A percentile compares a stretch with the other conserved stretches of the same genome.
phyloP scores from a whole-genome alignment of 2,888 invertebrate genomes.

The Dastarcus helophoroides region DNA sequence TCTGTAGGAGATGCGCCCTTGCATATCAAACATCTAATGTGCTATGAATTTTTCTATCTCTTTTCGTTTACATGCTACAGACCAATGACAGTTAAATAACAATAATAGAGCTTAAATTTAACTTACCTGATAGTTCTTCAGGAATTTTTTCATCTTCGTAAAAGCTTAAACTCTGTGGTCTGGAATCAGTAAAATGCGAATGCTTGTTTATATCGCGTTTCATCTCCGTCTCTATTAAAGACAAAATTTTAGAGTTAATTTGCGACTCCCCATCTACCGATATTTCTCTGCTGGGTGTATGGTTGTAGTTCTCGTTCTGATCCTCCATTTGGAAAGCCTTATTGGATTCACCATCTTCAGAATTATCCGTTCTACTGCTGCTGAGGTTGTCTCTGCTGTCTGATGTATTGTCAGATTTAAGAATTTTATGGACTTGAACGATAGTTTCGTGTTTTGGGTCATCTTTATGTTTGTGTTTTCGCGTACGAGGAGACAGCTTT shows the following conservation, averaged over 20 bases:
- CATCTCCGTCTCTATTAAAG: conserved; percentile 35
- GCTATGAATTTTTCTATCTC: too few species aligned
- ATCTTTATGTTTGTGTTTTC: conserved; percentile 29
- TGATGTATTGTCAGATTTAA: conserved; percentile 28
- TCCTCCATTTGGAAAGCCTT: conserved; percentile 27
- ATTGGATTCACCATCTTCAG: conserved; percentile 22
- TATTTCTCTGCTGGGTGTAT: conserved; percentile 37
- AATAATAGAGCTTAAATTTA: neutral
- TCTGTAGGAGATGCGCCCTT: too few species aligned
- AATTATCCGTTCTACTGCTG: conserved; percentile 19
- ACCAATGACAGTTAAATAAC: too few species aligned
- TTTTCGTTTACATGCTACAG: too few species aligned
- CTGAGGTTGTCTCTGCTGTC: conserved; percentile 18
- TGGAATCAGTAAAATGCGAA: conserved; percentile 35
- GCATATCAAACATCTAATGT: too few species aligned
- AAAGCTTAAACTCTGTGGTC: conserved; percentile 38
- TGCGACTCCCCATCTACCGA: conserved; percentile 47
- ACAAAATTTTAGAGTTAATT: conserved; percentile 41
- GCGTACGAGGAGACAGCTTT: conserved; percentile 20
- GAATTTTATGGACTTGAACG: conserved; percentile 32
- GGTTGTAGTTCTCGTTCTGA: conserved; percentile 28
- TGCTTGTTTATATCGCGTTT: conserved; percentile 34
- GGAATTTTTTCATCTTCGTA: conserved; percentile 38
- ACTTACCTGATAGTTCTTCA: conserved; percentile 34
- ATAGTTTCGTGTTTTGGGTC: conserved; percentile 35